phyloP scores from a whole-genome alignment of 2,113 vertebrate genomes.

The Antigone vipio region DNA sequence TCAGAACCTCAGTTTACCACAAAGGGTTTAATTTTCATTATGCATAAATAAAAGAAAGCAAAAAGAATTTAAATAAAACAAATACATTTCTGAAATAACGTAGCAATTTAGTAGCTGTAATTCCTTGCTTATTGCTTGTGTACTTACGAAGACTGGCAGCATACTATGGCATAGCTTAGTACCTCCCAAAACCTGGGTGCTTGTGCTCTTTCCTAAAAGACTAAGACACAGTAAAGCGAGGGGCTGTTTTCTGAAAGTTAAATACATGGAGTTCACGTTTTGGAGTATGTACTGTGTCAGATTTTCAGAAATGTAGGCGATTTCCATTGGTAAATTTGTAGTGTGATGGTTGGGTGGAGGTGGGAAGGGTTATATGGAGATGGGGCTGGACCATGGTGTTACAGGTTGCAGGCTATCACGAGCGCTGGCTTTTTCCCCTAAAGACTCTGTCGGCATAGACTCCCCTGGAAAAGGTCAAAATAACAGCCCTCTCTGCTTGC shows the following conservation, averaged over 20 bases:
- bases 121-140: neutral
- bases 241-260: neutral
- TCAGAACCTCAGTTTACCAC: neutral
- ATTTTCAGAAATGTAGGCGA: neutral
- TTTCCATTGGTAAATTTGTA: neutral
- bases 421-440: neutral
- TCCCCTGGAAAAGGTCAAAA: neutral
- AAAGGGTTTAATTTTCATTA: neutral
- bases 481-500: neutral
- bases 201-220: neutral
- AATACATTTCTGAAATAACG: neutral
- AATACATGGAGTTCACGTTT: neutral
- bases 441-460: neutral
- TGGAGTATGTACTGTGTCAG: neutral
- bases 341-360: neutral
- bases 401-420: rapidly evolving
- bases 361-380: neutral
- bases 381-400: rapidly evolving
- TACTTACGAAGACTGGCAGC: neutral
- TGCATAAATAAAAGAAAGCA: neutral
- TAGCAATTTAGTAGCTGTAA: neutral
- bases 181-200: neutral
- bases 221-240: neutral
- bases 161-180: rapidly evolving
- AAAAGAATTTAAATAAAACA: neutral